Base-by-base conservation (phyloP, 2,797 vertebrate genomes). In the Uromys caudimaculatus region DNA sequence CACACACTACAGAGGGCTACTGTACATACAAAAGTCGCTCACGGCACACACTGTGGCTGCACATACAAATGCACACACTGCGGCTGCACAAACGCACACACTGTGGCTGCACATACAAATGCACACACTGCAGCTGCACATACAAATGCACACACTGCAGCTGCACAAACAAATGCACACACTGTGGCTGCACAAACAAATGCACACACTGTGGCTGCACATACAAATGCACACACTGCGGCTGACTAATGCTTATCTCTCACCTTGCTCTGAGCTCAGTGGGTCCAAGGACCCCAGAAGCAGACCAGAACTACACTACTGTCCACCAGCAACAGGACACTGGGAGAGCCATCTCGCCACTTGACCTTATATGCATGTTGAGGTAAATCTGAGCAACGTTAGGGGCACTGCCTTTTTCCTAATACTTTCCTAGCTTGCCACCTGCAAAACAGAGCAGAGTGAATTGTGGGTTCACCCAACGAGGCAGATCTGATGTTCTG, bases 401-500 rank as follows among this genome's bases (percentile, higher is more conserved):
- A 19, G 5, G 4, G 24, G 35, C 47, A 19, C 84, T 27, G 64
- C 4, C 13, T 27, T 38, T 52, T 47, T n/a, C 84, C 62, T 85
- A 35, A 50, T 23, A 38, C 32, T 50, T 24, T 24, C 44, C 83
- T 69, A 17, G 16, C 23, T 38, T 54, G 12, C 47, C 47, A 86
- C 64, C 62, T 86, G 64, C 12, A 86, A 67, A 35, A 5, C n/a
- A 87, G 35, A 6, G 35, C 58, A 12, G 12, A 3, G 27, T 0
- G 2, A 69, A 71, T 64, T 0, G 4, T 0, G 47, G 78, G 27
- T 29, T 41, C 13, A 6, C 6, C 38, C 23, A 3, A 0, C 0
- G 16, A 3, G 58, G 60, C 6, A 32, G 4, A 69, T 8, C 14
- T 0, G 10, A 24, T n/a, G 38, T 17, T n/a, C 81, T 21, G 54